phyloP scores from a whole-genome alignment of 2,113 vertebrate species.

The Thunnus thynnus region DNA sequence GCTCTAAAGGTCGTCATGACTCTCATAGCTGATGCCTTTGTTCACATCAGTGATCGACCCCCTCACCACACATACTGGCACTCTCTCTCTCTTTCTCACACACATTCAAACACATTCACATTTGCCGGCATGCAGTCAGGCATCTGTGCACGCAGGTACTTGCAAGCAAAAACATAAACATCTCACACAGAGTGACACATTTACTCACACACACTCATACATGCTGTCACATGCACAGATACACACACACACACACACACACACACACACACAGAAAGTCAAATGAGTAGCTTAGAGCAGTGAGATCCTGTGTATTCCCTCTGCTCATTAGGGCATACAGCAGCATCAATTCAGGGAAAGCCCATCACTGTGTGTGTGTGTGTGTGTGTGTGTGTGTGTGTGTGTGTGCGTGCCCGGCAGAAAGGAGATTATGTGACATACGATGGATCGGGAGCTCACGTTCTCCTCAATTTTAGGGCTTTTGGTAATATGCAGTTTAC shows the following conservation, averaged over 20 bases:
- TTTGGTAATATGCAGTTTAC: neutral
- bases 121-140: neutral
- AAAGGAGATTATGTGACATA: conserved; percentile 6
- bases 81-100: neutral
- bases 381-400: conserved; percentile 15
- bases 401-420: neutral
- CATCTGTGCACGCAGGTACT: conserved; percentile 6
- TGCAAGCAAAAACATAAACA: conserved; percentile 39
- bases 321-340: conserved; percentile 76
- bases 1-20: conserved; percentile 57
- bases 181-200: conserved; percentile 38
- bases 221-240: neutral
- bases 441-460: neutral
- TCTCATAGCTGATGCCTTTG: conserved; percentile 61
- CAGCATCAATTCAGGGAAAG: conserved; percentile 75
- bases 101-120: conserved; percentile 15
- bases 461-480: neutral
- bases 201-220: conserved; percentile 16
- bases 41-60: conserved; percentile 51
- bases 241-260: neutral
- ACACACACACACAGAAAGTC: conserved; percentile 5
- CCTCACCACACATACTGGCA: conserved; percentile 11
- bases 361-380: conserved; percentile 46
- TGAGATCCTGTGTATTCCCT: conserved; percentile 65
- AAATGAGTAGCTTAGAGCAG: conserved; percentile 67